Evolutionary conservation across 2,113 vertebrate species (phyloP), one percentile per base, ranked within the genome.

Genomic region (Salvelinus sp.): DNA sequence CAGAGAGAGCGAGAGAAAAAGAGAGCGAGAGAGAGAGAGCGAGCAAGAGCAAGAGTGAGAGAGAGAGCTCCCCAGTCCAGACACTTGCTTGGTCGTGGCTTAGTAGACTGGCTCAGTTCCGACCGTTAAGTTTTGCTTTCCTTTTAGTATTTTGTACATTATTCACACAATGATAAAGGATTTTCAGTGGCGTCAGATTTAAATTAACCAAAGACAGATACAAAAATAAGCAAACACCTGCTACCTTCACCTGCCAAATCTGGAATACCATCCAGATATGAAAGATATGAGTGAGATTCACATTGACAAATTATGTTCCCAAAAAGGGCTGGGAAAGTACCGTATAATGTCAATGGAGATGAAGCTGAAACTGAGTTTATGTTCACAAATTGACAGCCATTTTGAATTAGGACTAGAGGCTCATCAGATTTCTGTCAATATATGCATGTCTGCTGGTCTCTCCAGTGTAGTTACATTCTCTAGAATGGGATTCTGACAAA

Each of bases 161-260:
- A 93, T 94, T 92, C 92, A 94, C 93, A 94, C 84, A 72, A 82
- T 79, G 83, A 81, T 86, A 88, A 88, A 86, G 84, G 83, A 89
- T 82, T 58, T 88, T 92, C 90, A 94, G 91, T 92, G 91, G 91
- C 87, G 86, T 93, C 86, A 89, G 87, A 90, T 91, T 93, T 88
- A 91, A 92, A 86, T 88, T 87, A 91, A 86, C 76, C 84, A 74
- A 80, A 79, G 81, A 87, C 83, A 86, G 76, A 85, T 78, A 76
- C 50, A 74, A 72, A 71, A 20, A 88, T 82, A 89, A 81, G 79
- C 79, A 82, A 84, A 87, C 86, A 83, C 80, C 90, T 91, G 90
- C 90, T 90, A 93, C 91, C 93, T 93, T 91, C 92, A 92, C 84
- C 71, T 30, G 77, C 88, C 85, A 77, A 54, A 83, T 80, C 81